A percentile compares a stretch with the other conserved stretches of the same genome.
These are phyloP conservation scores for Mantis religiosa DNA, from an alignment of 2,888 invertebrate genomes.

Conservation along the genomic window DNA sequence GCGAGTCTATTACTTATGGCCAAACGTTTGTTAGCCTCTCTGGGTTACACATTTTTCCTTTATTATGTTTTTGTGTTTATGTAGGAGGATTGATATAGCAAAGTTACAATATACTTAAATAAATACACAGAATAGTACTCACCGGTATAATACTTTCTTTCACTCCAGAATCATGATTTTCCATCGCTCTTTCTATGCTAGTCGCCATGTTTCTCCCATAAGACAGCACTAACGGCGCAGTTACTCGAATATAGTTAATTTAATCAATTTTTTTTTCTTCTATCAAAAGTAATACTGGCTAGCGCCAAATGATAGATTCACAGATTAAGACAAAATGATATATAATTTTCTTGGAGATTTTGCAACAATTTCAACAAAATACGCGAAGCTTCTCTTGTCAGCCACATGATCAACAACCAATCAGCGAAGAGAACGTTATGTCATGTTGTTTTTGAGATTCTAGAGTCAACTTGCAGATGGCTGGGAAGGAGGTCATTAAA, in stretches of 20 bases:
- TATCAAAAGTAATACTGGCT: neutral
- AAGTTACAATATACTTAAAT: neutral
- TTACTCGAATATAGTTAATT: neutral
- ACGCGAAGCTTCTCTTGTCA: constrained; percentile 4
- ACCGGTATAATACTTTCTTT: neutral
- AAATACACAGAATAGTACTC: neutral
- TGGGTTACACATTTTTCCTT: neutral
- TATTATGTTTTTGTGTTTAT: neutral
- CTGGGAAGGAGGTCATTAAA: constrained; percentile 27
- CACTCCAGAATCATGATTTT: constrained; percentile 30
- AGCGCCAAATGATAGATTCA: neutral
- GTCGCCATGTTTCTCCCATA: constrained; percentile 41
- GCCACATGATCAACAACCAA: constrained; percentile 25
- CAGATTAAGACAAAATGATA: neutral
- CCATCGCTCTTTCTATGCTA: constrained; percentile 41
- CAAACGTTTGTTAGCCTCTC: neutral
- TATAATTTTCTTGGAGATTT: neutral
- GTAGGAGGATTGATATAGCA: neutral
- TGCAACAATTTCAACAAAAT: neutral
- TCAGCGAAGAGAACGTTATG: constrained; percentile 9
- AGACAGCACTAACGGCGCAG: constrained; percentile 36
- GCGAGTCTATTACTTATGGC: constrained; percentile 5
- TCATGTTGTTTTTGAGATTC: constrained; percentile 23
- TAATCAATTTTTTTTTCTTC: neutral
- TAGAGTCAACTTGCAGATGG: constrained; percentile 26